These are phyloP conservation scores for Rhynchotus rufescens DNA, from an alignment of 2,797 vertebrate genomes.

Conservation along the genomic window DNA sequence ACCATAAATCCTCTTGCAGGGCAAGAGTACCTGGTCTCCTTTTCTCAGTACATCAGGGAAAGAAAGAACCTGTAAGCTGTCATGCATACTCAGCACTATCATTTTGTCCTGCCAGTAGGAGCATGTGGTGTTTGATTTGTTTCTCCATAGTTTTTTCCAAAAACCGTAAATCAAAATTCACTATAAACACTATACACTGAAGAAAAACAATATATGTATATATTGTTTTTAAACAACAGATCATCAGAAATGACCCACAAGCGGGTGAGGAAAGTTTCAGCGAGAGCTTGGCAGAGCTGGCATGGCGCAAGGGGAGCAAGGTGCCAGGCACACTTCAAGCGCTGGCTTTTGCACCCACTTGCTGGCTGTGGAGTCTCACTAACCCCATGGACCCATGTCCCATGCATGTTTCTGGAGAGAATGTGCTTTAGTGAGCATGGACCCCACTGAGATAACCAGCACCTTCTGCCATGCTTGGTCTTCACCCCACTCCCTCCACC, in stretches of 20 bases:
- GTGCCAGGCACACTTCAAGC: rapidly evolving
- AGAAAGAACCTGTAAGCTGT: not conserved
- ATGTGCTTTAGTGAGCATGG: not conserved
- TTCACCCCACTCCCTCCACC: not conserved
- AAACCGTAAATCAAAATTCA: not conserved
- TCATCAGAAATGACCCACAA: not conserved
- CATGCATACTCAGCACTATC: not conserved
- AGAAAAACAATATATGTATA: not conserved
- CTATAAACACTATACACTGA: not conserved
- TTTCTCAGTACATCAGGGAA: not conserved
- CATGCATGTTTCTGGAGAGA: not conserved
- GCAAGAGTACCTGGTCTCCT: not conserved
- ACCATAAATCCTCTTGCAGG: not conserved
- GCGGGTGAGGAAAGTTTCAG: not conserved
- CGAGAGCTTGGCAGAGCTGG: not conserved
- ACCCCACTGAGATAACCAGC: not conserved
- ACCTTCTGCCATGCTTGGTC: not conserved
- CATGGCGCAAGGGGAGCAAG: not conserved
- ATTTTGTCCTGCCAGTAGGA: not conserved
- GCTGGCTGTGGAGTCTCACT: rapidly evolving
- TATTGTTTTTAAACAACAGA: not conserved
- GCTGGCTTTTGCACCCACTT: not conserved
- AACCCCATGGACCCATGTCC: not conserved
- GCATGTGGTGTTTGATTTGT: not conserved
- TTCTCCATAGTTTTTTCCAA: not conserved